Evolutionary conservation across 1,140 invertebrate species (phyloP).

Genomic region (Zaprionus ghesquierei): DNA sequence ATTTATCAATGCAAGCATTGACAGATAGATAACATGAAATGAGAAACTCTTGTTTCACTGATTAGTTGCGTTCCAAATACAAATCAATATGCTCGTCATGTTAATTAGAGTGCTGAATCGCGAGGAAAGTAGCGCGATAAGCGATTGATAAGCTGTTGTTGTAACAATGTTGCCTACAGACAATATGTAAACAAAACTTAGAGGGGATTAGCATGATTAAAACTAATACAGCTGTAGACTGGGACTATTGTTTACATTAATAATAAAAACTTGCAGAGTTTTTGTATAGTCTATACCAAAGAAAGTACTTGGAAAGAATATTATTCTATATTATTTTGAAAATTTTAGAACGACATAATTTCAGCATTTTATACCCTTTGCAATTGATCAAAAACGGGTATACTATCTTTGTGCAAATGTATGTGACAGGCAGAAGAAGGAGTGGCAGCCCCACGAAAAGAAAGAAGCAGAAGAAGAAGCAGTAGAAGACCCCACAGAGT

Average conservation of each 20-base stretch:
- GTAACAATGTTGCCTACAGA: background rate
- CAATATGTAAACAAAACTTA: background rate
- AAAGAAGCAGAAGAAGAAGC: too few relatives aligned
- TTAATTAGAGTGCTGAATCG: background rate
- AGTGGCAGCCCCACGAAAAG: too few relatives aligned
- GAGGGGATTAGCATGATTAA: background rate
- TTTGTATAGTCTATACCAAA: too few relatives aligned
- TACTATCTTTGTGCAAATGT: too few relatives aligned
- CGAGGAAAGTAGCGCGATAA: background rate
- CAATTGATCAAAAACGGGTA: too few relatives aligned
- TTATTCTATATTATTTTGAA: too few relatives aligned
- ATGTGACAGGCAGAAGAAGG: too few relatives aligned
- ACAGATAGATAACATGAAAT: background rate
- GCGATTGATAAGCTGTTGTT: constrained; percentile 7
- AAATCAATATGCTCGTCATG: background rate
- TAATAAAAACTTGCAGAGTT: too few relatives aligned
- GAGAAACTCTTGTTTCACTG: background rate
- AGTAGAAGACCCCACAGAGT: too few relatives aligned
- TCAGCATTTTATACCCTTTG: too few relatives aligned
- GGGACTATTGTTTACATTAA: background rate
- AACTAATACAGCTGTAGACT: background rate
- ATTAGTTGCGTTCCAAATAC: background rate
- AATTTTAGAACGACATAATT: too few relatives aligned
- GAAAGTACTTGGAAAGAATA: too few relatives aligned
- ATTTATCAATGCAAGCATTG: background rate